phyloP scores from a whole-genome alignment of 2,888 invertebrate species.

The Mactromeris polynyma region DNA sequence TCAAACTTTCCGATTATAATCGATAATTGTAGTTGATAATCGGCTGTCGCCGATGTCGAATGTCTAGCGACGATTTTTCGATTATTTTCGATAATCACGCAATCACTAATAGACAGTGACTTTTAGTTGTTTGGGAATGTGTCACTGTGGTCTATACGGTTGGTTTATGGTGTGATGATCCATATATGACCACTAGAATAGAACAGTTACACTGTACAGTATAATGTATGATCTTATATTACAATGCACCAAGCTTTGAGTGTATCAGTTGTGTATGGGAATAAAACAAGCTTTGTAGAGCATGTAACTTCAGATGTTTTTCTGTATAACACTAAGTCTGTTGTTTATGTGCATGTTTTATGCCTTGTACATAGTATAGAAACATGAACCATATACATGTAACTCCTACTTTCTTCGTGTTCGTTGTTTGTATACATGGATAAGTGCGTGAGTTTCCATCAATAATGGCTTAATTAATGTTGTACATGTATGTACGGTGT shows the following conservation, averaged over 20 bases:
- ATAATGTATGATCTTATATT: background rate
- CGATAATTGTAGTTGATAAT: no score
- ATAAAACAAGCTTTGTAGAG: constrained; percentile 1
- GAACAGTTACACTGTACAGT: background rate
- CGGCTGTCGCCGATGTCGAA: no score
- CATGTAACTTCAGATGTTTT: background rate
- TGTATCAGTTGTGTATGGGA: background rate
- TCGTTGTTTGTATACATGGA: background rate
- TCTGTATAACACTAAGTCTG: background rate
- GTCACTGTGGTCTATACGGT: background rate
- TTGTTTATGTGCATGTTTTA: background rate
- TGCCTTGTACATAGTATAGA: background rate
- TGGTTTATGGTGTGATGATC: background rate
- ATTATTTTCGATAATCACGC: no score
- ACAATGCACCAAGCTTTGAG: background rate
- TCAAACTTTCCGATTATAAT: no score
- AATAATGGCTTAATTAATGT: background rate
- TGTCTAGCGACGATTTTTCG: no score
- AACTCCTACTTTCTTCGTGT: background rate
- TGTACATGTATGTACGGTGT: background rate
- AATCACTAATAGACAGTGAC: no score
- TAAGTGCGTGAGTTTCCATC: background rate
- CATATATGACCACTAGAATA: no score
- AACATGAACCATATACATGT: background rate
- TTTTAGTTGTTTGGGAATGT: no score